phyloP scores from a whole-genome alignment of 23 tunicate species.

The Halocynthia aurantium region DNA sequence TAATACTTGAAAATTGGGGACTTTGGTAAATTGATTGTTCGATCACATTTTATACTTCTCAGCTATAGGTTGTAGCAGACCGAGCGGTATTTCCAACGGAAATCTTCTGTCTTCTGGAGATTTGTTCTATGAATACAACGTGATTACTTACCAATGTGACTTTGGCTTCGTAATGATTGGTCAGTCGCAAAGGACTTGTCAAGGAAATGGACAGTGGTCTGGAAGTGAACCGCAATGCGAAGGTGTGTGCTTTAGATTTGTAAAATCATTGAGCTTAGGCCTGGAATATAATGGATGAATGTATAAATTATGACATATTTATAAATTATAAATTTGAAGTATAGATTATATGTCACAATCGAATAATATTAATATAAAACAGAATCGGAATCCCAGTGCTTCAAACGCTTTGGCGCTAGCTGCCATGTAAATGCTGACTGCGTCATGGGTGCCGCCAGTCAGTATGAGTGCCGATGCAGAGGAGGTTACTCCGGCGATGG shows the following conservation, averaged over 20 bases:
- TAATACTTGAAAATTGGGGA: not conserved
- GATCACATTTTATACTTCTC: not conserved
- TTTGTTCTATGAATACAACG: slow-evolving; percentile 21
- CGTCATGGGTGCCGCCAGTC: slow-evolving; percentile 3
- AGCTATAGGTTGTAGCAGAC: slow-evolving; percentile 11
- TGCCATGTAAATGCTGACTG: slow-evolving; percentile 10
- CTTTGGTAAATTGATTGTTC: not conserved
- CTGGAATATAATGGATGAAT: too few relatives aligned
- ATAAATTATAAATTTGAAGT: too few relatives aligned
- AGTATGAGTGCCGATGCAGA: slow-evolving; percentile 19
- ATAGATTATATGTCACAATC: too few relatives aligned
- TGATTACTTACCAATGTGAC: slow-evolving; percentile 46
- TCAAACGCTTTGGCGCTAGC: slow-evolving; percentile 16
- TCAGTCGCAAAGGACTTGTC: slow-evolving; percentile 20
- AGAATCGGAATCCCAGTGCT: not conserved
- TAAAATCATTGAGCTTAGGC: too few relatives aligned
- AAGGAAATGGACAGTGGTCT: slow-evolving; percentile 34
- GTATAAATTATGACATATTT: too few relatives aligned
- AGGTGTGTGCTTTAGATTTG: slow-evolving; percentile 13
- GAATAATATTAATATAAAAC: too few relatives aligned
- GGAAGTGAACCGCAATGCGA: slow-evolving; percentile 33
- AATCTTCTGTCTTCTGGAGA: not conserved
- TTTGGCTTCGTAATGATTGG: slow-evolving; percentile 44
- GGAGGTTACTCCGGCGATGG: slow-evolving; percentile 33
- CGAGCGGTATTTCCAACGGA: slow-evolving; percentile 9